Evolutionary conservation across 2,113 vertebrate species (phyloP).

Genomic region (Corythoichthys haematopterus): DNA sequence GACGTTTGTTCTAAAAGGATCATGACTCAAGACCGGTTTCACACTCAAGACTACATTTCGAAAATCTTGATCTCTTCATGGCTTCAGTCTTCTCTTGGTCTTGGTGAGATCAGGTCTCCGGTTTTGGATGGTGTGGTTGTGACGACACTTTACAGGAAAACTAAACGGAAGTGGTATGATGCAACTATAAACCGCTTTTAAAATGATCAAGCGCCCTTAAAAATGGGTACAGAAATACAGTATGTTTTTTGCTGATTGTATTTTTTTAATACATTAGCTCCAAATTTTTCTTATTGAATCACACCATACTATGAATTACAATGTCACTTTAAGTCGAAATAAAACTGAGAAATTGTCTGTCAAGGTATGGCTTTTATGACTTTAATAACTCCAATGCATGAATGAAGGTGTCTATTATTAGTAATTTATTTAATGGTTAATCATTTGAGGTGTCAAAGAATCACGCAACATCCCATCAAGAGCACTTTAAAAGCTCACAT

Average conservation of each 20-base stretch:
- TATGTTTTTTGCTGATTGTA: background rate
- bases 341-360: background rate
- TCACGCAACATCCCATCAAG: slow-evolving; percentile 43
- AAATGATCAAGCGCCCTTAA: background rate
- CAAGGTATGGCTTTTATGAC: slow-evolving; percentile 51
- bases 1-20: no score
- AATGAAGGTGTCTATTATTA: slow-evolving; percentile 70
- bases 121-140: no score
- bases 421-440: slow-evolving; percentile 68
- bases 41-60: no score
- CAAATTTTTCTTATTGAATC: background rate
- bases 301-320: background rate
- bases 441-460: slow-evolving; percentile 53
- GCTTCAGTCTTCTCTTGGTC: no score
- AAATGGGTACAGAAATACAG: background rate
- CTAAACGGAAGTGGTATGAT: background rate
- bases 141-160: background rate
- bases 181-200: background rate
- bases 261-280: background rate
- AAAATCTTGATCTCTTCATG: no score
- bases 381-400: slow-evolving; percentile 48
- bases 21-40: no score
- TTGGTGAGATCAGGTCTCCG: no score
- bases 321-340: background rate
- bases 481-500: slow-evolving; percentile 66